Base-by-base conservation (phyloP, 2,113 vertebrate species). In the Gnathonemus echidnorhynchus region DNA sequence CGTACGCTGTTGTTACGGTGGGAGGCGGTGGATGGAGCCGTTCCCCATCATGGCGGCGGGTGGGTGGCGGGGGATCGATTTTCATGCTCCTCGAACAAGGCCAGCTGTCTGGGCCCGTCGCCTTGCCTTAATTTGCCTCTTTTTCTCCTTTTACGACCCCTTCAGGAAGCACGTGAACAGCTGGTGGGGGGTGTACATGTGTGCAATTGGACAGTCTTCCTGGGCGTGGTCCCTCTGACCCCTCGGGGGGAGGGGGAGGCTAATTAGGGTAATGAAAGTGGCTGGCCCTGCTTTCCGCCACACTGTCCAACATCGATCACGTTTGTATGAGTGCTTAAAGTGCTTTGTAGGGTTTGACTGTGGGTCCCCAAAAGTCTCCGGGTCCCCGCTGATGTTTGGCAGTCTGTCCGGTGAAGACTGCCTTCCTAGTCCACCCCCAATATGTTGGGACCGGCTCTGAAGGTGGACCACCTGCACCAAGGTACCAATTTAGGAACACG, bases 1-100 rank as follows among this genome's bases (percentile, higher is more conserved):
- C 94, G 93, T 91, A 91, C 92, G 92, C 92, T 92, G 91, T 89
- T 91, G 92, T 95, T 94, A 95, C 93, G 93, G 95, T 95, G 93
- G 93, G 93, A 7, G 90, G 89, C 94, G 93, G 95, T 92, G 95
- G 94, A 95, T 94, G 92, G 90, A 93, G 94, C 93, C 93, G 90
- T 93, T 91, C 92, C 90, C 91, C 93, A 93, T 94, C 94, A 90
- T 42, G 87, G 89, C 45, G 92, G 90, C 70, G 90, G 92, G 92
- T 92, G 77, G 89, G 91, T 91, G 90, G 92, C 13, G 93, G 90
- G 62, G 93, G 93, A 95, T 96, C 95, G 93, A 95, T 96, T 93
- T 89, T 86, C 88, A 83, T 35, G 52, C 87, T 84, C 11, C 49
- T 87, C 46, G 46, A 17, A 56, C 88, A 35, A 10, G 31, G 56